Evolutionary conservation across 2,888 invertebrate species (phyloP).

Genomic region (Venustoraphidia nigricollis): DNA sequence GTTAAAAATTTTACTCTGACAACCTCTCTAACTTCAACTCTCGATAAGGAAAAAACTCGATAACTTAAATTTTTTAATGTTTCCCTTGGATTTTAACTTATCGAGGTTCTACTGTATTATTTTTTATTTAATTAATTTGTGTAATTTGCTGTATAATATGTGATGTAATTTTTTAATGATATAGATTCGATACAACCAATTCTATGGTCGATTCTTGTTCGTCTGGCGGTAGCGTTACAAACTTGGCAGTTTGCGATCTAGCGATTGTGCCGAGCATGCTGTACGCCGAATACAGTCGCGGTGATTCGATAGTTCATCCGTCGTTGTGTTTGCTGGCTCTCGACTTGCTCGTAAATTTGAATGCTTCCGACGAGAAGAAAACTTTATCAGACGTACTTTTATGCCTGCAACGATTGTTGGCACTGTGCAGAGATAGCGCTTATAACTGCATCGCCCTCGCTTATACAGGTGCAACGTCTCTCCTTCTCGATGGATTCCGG

Average conservation of each 20-base stretch:
- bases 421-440: constrained; percentile 26
- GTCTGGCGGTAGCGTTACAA: constrained; percentile 1
- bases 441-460: constrained; percentile 28
- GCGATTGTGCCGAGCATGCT: background rate
- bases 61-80: no score
- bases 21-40: no score
- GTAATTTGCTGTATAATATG: background rate
- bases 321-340: constrained; percentile 42
- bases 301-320: constrained; percentile 29
- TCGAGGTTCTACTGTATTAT: no score
- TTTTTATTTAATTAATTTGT: no score
- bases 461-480: constrained; percentile 24
- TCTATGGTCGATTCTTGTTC: constrained; percentile 4
- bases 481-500: constrained; percentile 26
- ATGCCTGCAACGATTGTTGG: constrained; percentile 22
- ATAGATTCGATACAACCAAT: background rate
- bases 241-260: constrained; percentile 1
- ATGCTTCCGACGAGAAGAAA: constrained; percentile 14
- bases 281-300: constrained; percentile 5
- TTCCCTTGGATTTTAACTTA: no score
- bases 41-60: no score
- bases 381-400: background rate
- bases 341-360: constrained; percentile 39
- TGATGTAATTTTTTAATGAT: constrained; percentile 3
- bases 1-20: no score